These are phyloP conservation scores for Tragelaphus oryx DNA, from an alignment of 2,797 vertebrate genomes.

Conservation along the genomic window DNA sequence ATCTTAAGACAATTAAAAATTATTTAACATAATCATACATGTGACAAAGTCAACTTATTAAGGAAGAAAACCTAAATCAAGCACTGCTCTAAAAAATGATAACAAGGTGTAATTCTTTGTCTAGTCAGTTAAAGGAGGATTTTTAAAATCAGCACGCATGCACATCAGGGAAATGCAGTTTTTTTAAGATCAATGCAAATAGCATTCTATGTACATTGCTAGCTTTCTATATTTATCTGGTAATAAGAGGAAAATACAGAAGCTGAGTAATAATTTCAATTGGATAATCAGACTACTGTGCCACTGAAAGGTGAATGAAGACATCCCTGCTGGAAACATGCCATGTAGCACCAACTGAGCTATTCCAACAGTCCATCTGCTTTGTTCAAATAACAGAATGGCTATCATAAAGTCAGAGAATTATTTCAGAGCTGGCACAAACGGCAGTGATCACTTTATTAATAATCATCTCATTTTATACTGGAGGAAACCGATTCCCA, in stretches of 20 bases:
- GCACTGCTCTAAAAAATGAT: background rate
- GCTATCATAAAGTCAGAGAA: background rate
- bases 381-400: background rate
- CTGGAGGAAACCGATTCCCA: background rate
- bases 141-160: background rate
- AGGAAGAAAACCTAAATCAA: conserved; percentile 4
- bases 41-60: conserved; percentile 16
- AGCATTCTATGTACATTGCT: background rate
- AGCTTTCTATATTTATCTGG: background rate
- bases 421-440: background rate
- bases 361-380: background rate
- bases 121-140: background rate
- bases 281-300: background rate
- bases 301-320: background rate
- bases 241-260: background rate
- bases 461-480: background rate
- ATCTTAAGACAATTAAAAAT: background rate
- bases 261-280: background rate
- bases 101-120: background rate
- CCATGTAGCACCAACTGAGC: background rate
- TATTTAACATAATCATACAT: background rate
- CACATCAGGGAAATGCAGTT: background rate
- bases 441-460: background rate
- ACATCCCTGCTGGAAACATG: background rate
- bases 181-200: background rate